Evolutionary conservation across 2,113 vertebrate species (phyloP).

Genomic region (Eulacestoma nigropectus): DNA sequence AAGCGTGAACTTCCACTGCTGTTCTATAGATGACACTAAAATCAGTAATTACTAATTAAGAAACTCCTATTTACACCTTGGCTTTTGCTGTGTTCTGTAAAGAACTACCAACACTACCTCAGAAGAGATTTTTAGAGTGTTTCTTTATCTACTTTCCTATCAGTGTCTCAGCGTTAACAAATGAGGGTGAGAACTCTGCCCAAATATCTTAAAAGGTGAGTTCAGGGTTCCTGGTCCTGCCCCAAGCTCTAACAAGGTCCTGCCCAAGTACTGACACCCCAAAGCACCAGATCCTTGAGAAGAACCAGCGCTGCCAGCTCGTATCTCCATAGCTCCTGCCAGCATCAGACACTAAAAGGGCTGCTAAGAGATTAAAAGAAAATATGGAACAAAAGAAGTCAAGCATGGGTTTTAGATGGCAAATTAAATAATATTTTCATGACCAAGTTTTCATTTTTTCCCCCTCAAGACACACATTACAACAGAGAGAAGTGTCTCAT

Average conservation of each 20-base stretch:
- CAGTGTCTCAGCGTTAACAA: not conserved
- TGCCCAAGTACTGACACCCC: not conserved
- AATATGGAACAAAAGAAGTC: not conserved
- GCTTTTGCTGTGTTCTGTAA: not conserved
- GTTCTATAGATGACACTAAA: not conserved
- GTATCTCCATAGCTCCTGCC: not conserved
- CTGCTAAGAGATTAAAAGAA: not conserved
- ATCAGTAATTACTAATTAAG: not conserved
- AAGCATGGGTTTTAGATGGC: not conserved
- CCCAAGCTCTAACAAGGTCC: not conserved
- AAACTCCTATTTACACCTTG: not conserved
- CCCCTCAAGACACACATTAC: not conserved
- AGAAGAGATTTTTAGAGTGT: not conserved
- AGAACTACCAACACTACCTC: not conserved
- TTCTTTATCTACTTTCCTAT: conserved; percentile 38
- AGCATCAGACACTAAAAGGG: not conserved
- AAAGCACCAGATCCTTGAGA: not conserved
- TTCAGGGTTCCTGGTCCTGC: not conserved
- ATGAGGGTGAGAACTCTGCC: not conserved
- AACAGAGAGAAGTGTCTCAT: not conserved
- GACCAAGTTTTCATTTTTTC: not conserved
- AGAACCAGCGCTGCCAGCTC: not conserved
- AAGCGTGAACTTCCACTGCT: not conserved
- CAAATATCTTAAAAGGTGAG: not conserved
- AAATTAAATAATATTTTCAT: not conserved